phyloP scores from a whole-genome alignment of 2,888 invertebrate genomes.

The Terebella lapidaria region DNA sequence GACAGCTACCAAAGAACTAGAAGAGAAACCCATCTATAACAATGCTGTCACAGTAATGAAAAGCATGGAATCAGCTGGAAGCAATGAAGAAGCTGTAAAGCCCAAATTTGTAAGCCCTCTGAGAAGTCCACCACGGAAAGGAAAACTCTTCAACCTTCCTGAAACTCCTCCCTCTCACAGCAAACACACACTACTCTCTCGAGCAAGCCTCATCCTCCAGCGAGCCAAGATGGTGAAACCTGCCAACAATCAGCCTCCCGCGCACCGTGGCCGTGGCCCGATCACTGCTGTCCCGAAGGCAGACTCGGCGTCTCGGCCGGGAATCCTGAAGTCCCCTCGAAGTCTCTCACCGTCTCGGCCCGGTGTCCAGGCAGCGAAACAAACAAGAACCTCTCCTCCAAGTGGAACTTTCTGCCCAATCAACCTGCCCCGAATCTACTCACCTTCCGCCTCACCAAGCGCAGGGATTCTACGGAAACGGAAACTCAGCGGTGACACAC shows the following conservation, averaged over 20 bases:
- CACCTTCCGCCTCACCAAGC: conserved; percentile 45
- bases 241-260: background rate
- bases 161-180: conserved; percentile 10
- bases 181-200: background rate
- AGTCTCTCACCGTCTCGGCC: background rate
- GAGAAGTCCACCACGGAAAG: conserved; percentile 3
- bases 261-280: conserved; percentile 1
- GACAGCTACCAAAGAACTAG: background rate
- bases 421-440: conserved; percentile 27
- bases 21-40: background rate
- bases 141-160: conserved; percentile 8
- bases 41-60: background rate
- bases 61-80: background rate
- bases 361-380: background rate
- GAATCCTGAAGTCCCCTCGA: background rate
- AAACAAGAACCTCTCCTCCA: background rate
- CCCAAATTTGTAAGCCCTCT: conserved; percentile 1
- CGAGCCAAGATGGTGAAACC: background rate
- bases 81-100: too few relatives aligned
- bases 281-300: background rate
- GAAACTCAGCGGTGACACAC: conserved; percentile 25
- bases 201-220: conserved; percentile 16
- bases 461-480: conserved; percentile 43
- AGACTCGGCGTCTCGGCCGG: background rate
- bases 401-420: conserved; percentile 16